Conservation (phyloP, 1,140 invertebrate species). For the Harpegnathos saltator region DNA sequence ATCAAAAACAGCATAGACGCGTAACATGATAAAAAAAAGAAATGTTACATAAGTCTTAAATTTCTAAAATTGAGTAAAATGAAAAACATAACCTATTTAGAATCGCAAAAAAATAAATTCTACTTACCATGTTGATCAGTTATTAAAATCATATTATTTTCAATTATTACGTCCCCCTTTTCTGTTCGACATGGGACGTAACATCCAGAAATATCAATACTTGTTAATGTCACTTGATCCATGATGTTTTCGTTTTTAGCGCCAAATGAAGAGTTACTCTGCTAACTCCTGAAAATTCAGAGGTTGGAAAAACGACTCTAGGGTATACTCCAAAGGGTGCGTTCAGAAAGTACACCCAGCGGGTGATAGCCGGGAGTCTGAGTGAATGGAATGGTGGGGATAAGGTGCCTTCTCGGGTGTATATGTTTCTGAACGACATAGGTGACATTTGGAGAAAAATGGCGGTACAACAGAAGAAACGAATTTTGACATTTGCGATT, state of each 20-base stretch:
- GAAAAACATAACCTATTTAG: background rate
- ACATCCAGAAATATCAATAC: background rate
- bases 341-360: no score
- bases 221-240: no score
- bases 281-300: background rate
- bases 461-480: no score
- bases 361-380: no score
- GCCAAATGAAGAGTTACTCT: background rate
- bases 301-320: background rate
- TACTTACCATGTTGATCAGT: conserved; percentile 1
- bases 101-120: background rate
- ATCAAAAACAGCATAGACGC: no score
- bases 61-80: background rate
- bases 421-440: no score
- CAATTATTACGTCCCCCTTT: background rate
- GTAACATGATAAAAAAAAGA: no score
- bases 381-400: no score
- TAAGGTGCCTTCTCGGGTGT: no score
- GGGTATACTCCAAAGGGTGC: background rate
- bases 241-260: no score
- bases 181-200: background rate
- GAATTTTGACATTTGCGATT: no score
- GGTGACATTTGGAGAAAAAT: no score
- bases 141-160: background rate
- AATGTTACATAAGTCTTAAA: background rate